Base-by-base conservation (phyloP, 64 coral and sea anemone genomes). In the Orbicella faveolata region DNA sequence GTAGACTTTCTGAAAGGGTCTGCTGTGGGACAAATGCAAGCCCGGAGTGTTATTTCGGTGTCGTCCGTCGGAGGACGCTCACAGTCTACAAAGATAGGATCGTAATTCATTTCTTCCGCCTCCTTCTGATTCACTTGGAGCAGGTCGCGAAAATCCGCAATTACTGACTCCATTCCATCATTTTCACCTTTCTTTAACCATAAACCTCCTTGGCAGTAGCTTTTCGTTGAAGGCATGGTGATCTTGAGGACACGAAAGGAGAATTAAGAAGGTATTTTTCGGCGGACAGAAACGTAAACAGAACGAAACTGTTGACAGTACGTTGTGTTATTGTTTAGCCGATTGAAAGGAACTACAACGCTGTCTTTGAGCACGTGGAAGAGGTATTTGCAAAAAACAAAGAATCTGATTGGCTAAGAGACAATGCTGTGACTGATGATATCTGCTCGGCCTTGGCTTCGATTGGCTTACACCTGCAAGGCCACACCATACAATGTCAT, bases 1-100 rank as follows among this genome's bases (percentile, higher is more conserved):
- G 86, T 68, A 90, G 95, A 94, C 81, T 88, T 96, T 91, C 89
- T 96, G 62, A 96, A 90, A 33, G 95, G 88, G 64, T 96, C 95
- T 59, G 86, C 91, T 54, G 91, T 94, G 9, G 95, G 95, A 61
- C 95, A 96, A 41, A 96, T 82, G 87, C 90, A 96, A 63, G 91
- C 88, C 77, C 90, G 89, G 2, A 94, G 75, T 41, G 88, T 62
- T 33, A 80, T 79, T 61, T 94, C 70, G 2, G 35, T 75, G 20
- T 89, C 30, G 26, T 88, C 87, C 37, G 88, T 75, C 41, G 70
- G 54, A 0, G 81, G 62, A 61, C 88, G 59, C 75, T 96, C 92
- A 69, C 87, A 92, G 57, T 36, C 67, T 48, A 48, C 44, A 34
- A 89, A 87, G 37, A 83, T 63, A 72, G 70, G 39, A 15, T 72